These are phyloP conservation scores for Tauraco hartlaubi DNA, from an alignment of 2,797 vertebrate species.

Conservation along the genomic window DNA sequence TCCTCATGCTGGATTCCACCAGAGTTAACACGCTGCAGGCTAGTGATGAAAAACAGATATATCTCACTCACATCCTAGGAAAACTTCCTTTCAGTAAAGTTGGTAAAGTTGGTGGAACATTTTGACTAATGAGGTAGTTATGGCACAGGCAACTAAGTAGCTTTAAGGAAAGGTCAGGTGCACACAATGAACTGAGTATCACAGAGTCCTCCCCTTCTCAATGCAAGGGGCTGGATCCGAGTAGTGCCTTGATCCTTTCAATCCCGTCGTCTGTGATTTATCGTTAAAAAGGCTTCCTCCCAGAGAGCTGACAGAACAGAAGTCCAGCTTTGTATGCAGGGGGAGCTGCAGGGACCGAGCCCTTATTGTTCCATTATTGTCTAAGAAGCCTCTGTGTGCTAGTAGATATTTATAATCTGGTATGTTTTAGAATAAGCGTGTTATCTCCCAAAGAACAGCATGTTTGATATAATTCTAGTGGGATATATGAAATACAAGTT, in stretches of 20 bases:
- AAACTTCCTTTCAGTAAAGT: background rate
- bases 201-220: background rate
- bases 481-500: conserved; percentile 7
- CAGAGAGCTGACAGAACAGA: background rate
- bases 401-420: conserved; percentile 65
- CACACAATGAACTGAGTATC: background rate
- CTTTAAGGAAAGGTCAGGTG: conserved; percentile 6
- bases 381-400: conserved; percentile 1
- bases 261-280: background rate
- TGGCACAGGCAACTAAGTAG: background rate
- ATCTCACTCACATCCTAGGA: background rate
- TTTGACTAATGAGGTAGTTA: conserved; percentile 6
- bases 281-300: background rate
- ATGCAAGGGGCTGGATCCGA: background rate
- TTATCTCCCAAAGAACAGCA: conserved; percentile 58
- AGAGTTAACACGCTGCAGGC: background rate
- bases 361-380: background rate
- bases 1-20: background rate
- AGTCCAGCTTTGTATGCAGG: background rate
- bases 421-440: conserved; percentile 11
- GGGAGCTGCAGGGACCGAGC: background rate
- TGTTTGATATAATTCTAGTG: conserved; percentile 35
- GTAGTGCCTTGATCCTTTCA: conserved; percentile 38
- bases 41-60: background rate
- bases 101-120: background rate